phyloP scores from a whole-genome alignment of 2,888 invertebrate genomes.

The Coelogynopora nodosa region DNA sequence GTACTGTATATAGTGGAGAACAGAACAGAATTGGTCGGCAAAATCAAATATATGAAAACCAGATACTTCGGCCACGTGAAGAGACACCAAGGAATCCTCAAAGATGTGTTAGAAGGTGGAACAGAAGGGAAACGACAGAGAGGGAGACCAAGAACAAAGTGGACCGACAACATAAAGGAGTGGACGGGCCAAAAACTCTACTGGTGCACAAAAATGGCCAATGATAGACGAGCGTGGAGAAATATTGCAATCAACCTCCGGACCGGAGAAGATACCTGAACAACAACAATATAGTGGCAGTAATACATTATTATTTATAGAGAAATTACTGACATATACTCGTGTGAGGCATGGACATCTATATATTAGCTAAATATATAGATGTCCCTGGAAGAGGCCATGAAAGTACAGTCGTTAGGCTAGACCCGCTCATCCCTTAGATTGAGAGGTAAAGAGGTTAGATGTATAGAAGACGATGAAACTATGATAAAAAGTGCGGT shows the following conservation, averaged over 20 bases:
- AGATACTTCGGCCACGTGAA: not conserved
- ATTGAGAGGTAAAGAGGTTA: too few relatives aligned
- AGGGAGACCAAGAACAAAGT: not conserved
- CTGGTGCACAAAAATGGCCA: not conserved
- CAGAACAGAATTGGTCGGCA: not conserved
- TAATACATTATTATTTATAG: too few relatives aligned
- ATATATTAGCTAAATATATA: too few relatives aligned
- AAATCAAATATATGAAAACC: not conserved
- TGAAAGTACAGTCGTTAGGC: too few relatives aligned
- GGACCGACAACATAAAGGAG: not conserved
- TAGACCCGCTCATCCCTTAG: too few relatives aligned
- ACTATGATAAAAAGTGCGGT: too few relatives aligned
- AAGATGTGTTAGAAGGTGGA: not conserved
- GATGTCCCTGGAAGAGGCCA: too few relatives aligned
- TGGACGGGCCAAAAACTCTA: not conserved
- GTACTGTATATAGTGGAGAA: slow-evolving; percentile 48
- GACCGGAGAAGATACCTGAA: not conserved
- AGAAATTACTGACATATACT: too few relatives aligned
- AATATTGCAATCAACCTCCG: not conserved
- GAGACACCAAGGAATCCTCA: not conserved
- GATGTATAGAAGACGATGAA: too few relatives aligned
- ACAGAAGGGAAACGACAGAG: not conserved
- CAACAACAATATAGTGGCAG: not conserved
- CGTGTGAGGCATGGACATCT: too few relatives aligned
- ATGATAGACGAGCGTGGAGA: not conserved